Conservation (phyloP, 1,140 invertebrate genomes). For the Scaptomyza graminum region DNA sequence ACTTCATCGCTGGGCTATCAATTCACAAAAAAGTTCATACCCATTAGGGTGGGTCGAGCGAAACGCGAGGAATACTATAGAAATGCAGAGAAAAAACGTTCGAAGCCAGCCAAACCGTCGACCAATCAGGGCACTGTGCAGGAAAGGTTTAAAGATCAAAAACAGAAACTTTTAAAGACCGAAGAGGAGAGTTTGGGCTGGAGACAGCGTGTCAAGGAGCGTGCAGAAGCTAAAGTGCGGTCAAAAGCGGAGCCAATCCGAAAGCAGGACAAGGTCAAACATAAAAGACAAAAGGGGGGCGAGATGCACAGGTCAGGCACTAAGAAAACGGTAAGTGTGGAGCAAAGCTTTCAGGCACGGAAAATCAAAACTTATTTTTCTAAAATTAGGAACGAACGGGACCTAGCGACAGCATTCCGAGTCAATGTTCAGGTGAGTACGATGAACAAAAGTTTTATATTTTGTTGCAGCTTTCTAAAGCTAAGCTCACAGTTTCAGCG, state of each 20-base stretch:
- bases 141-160: neutral
- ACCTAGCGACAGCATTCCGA: neutral
- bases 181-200: neutral
- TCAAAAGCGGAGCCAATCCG: constrained; percentile 1
- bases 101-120: neutral
- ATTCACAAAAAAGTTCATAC: constrained; percentile 53
- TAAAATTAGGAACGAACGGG: neutral
- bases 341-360: neutral
- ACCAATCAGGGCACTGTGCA: neutral
- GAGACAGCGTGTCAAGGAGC: neutral
- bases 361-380: neutral
- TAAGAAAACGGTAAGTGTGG: constrained; percentile 2
- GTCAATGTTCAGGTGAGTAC: neutral
- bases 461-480: neutral
- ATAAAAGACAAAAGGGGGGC: constrained; percentile 26
- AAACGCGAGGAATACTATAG: constrained; percentile 15
- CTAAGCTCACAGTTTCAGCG: neutral
- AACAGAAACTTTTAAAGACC: neutral
- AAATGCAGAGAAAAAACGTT: constrained; percentile 13
- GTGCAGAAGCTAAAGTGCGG: neutral
- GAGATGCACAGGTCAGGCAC: neutral
- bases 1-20: constrained; percentile 59
- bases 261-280: neutral
- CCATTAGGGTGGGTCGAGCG: constrained; percentile 7
- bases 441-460: neutral